Conservation (phyloP, 2,888 invertebrate species). For the Scrobipalpa costella region DNA sequence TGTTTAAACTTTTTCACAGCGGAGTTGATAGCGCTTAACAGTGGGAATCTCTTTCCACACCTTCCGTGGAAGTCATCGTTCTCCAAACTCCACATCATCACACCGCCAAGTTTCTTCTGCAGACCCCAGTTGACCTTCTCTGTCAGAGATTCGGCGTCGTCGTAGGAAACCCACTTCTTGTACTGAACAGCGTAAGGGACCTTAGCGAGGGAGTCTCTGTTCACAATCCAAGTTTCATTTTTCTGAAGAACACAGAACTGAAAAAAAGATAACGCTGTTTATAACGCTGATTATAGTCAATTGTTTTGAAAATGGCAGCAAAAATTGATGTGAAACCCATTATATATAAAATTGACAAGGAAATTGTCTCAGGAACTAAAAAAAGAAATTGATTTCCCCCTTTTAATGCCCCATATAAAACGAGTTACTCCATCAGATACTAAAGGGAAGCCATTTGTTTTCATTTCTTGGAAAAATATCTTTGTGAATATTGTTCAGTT, state of each 20-base stretch:
- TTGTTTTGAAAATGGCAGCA: no score
- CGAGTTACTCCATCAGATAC: no score
- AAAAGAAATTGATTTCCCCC: no score
- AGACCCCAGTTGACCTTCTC: slow-evolving; percentile 67
- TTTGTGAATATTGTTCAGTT: no score
- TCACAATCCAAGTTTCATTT: slow-evolving; percentile 75
- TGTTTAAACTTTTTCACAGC: slow-evolving; percentile 38
- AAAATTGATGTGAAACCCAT: no score
- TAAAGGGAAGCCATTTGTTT: no score
- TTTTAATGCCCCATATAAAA: no score
- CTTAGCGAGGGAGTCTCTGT: slow-evolving; percentile 77
- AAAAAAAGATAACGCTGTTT: no score
- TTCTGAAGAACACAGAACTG: slow-evolving; percentile 78
- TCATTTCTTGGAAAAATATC: no score
- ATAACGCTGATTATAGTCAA: no score
- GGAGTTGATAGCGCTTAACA: slow-evolving; percentile 81
- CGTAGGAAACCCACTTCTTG: slow-evolving; percentile 86
- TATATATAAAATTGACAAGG: no score
- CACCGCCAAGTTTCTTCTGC: slow-evolving; percentile 76
- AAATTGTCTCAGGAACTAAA: no score
- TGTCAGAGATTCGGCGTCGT: slow-evolving; percentile 78
- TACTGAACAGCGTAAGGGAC: slow-evolving; percentile 83
- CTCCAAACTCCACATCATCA: slow-evolving; percentile 91
- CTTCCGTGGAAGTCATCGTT: slow-evolving; percentile 86
- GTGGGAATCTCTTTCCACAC: slow-evolving; percentile 81